These are phyloP conservation scores for Hydrozoanthus tunicans DNA, from an alignment of 64 coral and sea anemone genomes.

Conservation along the genomic window DNA sequence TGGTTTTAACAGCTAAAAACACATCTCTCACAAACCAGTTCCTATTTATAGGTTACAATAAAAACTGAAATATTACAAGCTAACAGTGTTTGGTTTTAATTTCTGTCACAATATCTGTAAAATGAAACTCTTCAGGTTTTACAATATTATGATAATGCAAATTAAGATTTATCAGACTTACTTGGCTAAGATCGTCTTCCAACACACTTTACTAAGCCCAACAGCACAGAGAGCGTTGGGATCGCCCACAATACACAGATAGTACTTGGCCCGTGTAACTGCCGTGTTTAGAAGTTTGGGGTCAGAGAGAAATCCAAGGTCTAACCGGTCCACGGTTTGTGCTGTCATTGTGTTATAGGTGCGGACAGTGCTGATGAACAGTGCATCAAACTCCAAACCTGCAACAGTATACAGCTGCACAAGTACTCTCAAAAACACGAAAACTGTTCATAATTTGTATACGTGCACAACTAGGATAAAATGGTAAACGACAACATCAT, in stretches of 20 bases:
- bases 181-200: conserved; percentile 87
- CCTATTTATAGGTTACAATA: no score
- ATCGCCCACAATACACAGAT: conserved; percentile 82
- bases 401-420: not conserved
- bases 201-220: conserved; percentile 79
- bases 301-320: conserved; percentile 94
- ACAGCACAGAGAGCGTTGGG: conserved; percentile 88
- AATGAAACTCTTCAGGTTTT: no score
- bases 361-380: conserved; percentile 94
- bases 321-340: conserved; percentile 49
- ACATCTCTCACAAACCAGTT: no score
- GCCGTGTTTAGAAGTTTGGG: conserved; percentile 88
- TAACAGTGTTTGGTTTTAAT: no score
- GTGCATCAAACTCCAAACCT: conserved; percentile 94
- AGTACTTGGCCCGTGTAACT: conserved; percentile 86
- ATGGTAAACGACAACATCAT: no score
- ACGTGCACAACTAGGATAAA: no score
- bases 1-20: no score
- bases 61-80: no score
- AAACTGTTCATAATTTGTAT: no score
- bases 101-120: no score
- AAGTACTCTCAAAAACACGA: not conserved
- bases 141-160: no score
- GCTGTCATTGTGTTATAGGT: conserved; percentile 59
- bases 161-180: conserved; percentile 9